phyloP scores from a whole-genome alignment of 2,113 vertebrate genomes.

The Marmota flaviventris region DNA sequence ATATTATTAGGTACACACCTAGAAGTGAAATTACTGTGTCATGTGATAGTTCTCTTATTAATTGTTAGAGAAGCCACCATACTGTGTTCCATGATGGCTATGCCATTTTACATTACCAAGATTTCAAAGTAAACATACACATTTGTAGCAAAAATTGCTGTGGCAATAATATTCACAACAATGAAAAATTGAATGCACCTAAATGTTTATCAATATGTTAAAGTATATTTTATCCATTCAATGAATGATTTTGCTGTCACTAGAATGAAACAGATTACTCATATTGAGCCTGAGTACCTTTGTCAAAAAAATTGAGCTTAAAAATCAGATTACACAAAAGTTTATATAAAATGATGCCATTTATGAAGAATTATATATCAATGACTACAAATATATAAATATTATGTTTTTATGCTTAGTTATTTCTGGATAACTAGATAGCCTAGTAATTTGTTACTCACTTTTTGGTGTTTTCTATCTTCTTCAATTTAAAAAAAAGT shows the following conservation, averaged over 20 bases:
- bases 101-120: background rate
- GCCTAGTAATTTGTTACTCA: background rate
- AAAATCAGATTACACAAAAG: conserved; percentile 27
- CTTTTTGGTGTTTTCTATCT: no score
- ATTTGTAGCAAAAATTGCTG: conserved; percentile 11
- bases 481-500: background rate
- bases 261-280: conserved; percentile 28
- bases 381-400: background rate
- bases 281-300: background rate
- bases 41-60: background rate
- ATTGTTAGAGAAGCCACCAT: background rate
- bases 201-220: background rate
- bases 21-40: background rate
- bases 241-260: background rate
- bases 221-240: background rate
- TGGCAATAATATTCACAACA: background rate
- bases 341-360: background rate
- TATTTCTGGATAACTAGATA: background rate
- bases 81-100: background rate
- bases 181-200: background rate
- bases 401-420: background rate
- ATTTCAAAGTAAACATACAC: background rate
- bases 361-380: conserved; percentile 48
- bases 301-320: background rate
- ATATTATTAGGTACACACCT: background rate